phyloP scores from a whole-genome alignment of 2,797 vertebrate species.

The Acrossocheilus wenchowensis region DNA sequence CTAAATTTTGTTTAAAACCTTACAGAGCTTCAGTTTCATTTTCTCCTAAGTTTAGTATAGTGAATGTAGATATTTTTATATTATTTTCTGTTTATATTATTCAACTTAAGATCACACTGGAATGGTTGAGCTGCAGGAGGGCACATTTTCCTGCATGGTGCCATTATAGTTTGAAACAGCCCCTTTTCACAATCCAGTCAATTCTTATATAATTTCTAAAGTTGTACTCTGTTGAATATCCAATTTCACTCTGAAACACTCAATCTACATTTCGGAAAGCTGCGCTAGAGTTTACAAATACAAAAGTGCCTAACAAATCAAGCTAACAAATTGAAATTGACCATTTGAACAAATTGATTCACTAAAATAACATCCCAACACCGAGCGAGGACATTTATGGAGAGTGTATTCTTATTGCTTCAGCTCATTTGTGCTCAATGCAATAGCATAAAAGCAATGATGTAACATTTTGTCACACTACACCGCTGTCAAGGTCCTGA shows the following conservation, averaged over 20 bases:
- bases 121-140: neutral
- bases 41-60: neutral
- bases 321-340: conserved; percentile 10
- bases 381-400: neutral
- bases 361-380: conserved; percentile 6
- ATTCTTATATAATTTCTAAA: neutral
- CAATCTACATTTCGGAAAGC: neutral
- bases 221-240: neutral
- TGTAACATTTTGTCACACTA: conserved; percentile 3
- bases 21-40: neutral
- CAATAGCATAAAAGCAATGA: conserved; percentile 13
- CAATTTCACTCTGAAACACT: neutral
- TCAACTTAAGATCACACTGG: neutral
- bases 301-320: neutral
- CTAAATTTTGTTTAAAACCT: neutral
- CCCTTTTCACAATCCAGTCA: conserved; percentile 6
- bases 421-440: neutral
- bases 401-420: conserved; percentile 8
- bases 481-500: neutral
- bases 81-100: neutral
- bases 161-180: neutral
- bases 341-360: conserved; percentile 5
- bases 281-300: neutral
- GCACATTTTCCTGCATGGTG: neutral
- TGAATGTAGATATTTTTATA: neutral